These are phyloP conservation scores for Dryobotodes eremita DNA, from an alignment of 2,888 invertebrate species.

Conservation along the genomic window DNA sequence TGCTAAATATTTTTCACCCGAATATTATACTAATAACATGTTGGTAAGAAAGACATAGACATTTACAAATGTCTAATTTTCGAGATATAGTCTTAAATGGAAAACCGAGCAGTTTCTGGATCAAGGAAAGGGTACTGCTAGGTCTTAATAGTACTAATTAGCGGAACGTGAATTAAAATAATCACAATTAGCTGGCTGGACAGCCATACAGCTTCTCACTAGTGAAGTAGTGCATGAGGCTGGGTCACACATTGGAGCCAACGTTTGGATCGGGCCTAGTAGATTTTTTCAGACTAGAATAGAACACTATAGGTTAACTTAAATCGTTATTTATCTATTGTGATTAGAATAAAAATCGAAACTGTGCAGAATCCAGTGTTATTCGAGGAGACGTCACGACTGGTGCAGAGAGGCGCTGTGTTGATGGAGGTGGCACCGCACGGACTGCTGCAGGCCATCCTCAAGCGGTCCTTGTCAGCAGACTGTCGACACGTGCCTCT, in stretches of 20 bases:
- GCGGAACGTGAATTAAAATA: too few species aligned
- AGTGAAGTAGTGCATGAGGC: too few species aligned
- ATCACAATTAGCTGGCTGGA: too few species aligned
- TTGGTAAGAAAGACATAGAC: background rate
- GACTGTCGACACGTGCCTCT: slow-evolving; percentile 92
- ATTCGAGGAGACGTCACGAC: slow-evolving; percentile 94
- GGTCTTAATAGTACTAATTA: background rate
- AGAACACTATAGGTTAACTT: background rate
- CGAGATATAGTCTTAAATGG: background rate
- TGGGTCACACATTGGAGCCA: too few species aligned
- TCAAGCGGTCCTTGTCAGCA: slow-evolving; percentile 93
- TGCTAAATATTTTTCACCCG: slow-evolving; percentile 1
- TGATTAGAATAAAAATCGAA: background rate
- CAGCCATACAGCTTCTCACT: too few species aligned
- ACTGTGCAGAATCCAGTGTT: slow-evolving; percentile 91
- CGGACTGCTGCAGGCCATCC: slow-evolving; percentile 14
- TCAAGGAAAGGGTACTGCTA: background rate
- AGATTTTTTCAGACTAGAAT: background rate
- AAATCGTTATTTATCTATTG: background rate
- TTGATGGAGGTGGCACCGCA: slow-evolving; percentile 97
- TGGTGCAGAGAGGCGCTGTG: slow-evolving; percentile 95
- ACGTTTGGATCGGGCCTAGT: background rate
- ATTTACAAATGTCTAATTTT: background rate
- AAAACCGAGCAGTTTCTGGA: background rate
- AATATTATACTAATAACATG: slow-evolving; percentile 1